Evolutionary conservation across 2,888 invertebrate genomes (phyloP).

Genomic region (Cremastobaeus sp.): DNA sequence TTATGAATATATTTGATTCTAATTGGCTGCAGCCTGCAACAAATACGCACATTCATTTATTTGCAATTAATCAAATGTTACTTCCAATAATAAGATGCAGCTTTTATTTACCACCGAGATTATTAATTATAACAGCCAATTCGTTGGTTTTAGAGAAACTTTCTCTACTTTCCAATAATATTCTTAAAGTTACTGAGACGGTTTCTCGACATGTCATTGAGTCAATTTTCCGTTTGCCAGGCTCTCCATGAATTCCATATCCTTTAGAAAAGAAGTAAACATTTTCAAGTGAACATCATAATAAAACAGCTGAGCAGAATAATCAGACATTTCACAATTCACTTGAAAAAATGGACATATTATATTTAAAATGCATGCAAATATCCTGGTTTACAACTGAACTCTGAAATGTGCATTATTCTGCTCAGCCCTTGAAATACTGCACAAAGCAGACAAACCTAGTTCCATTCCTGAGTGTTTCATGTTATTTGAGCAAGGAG

Average conservation of each 20-base stretch:
- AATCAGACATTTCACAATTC: conserved; percentile 69
- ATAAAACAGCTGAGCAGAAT: no score
- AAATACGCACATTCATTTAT: conserved; percentile 63
- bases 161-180: conserved; percentile 27
- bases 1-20: conserved; percentile 67
- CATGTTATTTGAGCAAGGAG: conserved; percentile 5
- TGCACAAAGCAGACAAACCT: no score
- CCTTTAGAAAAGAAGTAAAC: no score
- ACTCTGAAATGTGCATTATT: conserved; percentile 2
- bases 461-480: conserved; percentile 46
- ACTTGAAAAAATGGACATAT: not conserved
- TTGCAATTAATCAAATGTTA: conserved; percentile 1
- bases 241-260: conserved; percentile 81
- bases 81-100: not conserved
- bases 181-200: conserved; percentile 32
- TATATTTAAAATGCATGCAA: not conserved
- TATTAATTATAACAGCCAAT: conserved; percentile 85
- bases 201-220: conserved; percentile 73
- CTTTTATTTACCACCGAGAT: conserved; percentile 82
- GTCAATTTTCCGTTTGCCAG: conserved; percentile 79
- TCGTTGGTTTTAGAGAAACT: conserved; percentile 64
- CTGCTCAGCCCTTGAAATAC: no score
- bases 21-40: conserved; percentile 79
- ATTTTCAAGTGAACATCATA: no score
- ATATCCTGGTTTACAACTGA: not conserved